Conservation (phyloP, 2,797 vertebrate genomes). For the Oryzias sinensis region DNA sequence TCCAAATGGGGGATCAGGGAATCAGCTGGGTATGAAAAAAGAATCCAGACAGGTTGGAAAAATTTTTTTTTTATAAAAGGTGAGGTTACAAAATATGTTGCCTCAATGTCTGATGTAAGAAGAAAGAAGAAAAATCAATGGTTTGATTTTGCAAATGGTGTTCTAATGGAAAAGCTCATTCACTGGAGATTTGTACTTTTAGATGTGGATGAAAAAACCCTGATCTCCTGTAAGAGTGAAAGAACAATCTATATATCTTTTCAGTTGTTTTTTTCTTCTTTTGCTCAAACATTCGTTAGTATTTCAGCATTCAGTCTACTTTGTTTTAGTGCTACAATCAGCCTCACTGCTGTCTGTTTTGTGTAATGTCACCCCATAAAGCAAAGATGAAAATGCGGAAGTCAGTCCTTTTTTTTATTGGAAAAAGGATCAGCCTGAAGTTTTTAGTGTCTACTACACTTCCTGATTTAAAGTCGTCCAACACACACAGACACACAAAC, state of each 20-base stretch:
- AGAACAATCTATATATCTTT: too few relatives aligned
- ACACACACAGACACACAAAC: constrained; percentile 1
- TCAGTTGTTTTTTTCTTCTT: too few relatives aligned
- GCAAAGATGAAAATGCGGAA: constrained; percentile 9
- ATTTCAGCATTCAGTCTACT: too few relatives aligned
- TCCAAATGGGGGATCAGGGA: constrained; percentile 22
- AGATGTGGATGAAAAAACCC: too few relatives aligned
- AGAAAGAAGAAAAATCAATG: not conserved
- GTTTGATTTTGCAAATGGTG: too few relatives aligned
- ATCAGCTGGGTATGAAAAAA: constrained; percentile 8
- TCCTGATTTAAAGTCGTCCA: constrained; percentile 39
- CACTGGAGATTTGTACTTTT: too few relatives aligned
- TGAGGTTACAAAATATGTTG: not conserved
- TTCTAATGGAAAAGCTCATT: too few relatives aligned
- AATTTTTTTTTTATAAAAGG: not conserved
- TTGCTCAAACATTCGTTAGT: too few relatives aligned
- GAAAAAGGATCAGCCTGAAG: constrained; percentile 23
- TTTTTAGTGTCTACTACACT: constrained; percentile 42
- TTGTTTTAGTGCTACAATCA: too few relatives aligned
- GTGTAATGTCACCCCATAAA: constrained; percentile 41
- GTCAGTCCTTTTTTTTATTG: constrained; percentile 8
- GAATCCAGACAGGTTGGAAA: not conserved
- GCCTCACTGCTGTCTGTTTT: constrained; percentile 8
- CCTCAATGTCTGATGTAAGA: not conserved
- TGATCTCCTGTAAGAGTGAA: too few relatives aligned